Percentiles rank a stretch among this genome's conserved stretches.
Conservation (phyloP, 2,888 invertebrate genomes). For the Calameuta filiformis region DNA sequence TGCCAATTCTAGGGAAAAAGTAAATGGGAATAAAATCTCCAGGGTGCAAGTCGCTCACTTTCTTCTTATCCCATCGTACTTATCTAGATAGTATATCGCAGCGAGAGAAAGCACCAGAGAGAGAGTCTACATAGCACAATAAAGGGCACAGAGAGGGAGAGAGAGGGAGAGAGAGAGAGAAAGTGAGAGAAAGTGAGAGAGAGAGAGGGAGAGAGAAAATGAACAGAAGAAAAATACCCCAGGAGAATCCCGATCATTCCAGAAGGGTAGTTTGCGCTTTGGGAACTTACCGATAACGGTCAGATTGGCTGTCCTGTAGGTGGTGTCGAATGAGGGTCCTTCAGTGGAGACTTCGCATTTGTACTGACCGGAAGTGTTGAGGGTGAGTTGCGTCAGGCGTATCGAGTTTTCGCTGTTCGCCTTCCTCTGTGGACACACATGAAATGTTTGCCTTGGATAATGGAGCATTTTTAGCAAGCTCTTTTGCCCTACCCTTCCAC, state of each 20-base stretch:
- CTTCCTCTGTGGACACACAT: constrained; percentile 37
- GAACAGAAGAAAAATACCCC: not conserved
- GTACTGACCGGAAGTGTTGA: constrained; percentile 53
- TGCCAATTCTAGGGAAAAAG: not conserved
- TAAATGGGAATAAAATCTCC: not conserved
- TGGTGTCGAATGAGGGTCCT: constrained; percentile 49
- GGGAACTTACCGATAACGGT: constrained; percentile 52
- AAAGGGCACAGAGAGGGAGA: not conserved
- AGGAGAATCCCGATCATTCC: not conserved
- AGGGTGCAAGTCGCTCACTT: not conserved
- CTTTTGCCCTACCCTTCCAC: constrained; percentile 4
- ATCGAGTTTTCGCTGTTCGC: constrained; percentile 44
- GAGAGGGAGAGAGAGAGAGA: too few species aligned
- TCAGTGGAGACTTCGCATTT: constrained; percentile 58
- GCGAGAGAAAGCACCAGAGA: not conserved
- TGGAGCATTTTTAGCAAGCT: constrained; percentile 26
- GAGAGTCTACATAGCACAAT: not conserved
- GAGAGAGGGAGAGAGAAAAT: not conserved
- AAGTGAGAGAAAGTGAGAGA: not conserved
- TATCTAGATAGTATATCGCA: not conserved
- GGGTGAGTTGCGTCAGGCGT: constrained; percentile 40
- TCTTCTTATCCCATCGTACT: not conserved
- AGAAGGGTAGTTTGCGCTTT: not conserved
- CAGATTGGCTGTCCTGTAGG: constrained; percentile 44
- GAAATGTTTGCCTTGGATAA: constrained; percentile 40